These are phyloP conservation scores for Drosophila hydei DNA, from an alignment of 1,140 invertebrate species.

Conservation along the genomic window DNA sequence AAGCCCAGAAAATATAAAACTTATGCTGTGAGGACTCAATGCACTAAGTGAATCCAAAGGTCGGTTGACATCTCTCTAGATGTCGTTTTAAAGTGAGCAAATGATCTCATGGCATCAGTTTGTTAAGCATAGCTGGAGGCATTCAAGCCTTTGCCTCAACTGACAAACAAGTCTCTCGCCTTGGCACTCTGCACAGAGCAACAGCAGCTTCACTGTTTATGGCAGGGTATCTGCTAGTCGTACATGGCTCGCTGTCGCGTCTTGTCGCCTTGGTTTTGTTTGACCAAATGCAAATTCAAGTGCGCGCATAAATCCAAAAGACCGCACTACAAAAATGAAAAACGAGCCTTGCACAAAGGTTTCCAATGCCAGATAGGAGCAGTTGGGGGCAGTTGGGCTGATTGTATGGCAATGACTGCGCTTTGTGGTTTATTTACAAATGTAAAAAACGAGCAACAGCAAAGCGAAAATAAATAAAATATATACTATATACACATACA, in stretches of 20 bases:
- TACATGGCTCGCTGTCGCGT: not conserved
- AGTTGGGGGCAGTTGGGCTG: constrained; percentile 20
- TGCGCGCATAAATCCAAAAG: constrained; percentile 75
- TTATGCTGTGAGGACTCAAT: too few relatives aligned
- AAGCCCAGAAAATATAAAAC: too few relatives aligned
- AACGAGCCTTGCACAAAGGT: constrained; percentile 34
- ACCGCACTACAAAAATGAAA: constrained; percentile 63
- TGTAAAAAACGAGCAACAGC: constrained; percentile 9
- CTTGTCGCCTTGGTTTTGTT: constrained; percentile 28
- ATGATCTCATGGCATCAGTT: too few relatives aligned
- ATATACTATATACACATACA: constrained; percentile 28
- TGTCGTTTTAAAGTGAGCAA: too few relatives aligned
- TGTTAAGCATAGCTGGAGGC: too few relatives aligned
- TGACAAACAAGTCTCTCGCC: too few relatives aligned
- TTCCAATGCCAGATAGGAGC: not conserved
- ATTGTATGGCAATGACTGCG: constrained; percentile 56
- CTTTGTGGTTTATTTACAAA: constrained; percentile 76
- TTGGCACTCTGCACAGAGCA: too few relatives aligned
- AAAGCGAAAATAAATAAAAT: constrained; percentile 47
- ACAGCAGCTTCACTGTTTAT: not conserved
- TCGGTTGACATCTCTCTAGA: too few relatives aligned
- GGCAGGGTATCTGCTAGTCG: not conserved
- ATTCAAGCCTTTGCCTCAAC: too few relatives aligned
- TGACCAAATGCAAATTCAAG: constrained; percentile 78
- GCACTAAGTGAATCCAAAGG: too few relatives aligned